Conservation (phyloP, 2,797 vertebrate species). For the Oceanodroma leucorhoa region DNA sequence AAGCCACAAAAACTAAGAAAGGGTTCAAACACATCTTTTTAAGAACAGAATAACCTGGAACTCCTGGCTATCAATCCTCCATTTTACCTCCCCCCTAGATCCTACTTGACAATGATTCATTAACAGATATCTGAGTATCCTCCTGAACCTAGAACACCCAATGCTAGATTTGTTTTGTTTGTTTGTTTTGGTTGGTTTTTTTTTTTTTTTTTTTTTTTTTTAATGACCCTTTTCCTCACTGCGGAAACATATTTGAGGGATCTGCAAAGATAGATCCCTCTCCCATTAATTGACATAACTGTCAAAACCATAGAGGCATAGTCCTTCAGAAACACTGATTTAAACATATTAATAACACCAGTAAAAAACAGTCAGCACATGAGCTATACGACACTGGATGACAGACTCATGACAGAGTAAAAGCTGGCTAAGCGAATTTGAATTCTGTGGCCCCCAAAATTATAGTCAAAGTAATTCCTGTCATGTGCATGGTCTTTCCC, state of each 20-base stretch:
- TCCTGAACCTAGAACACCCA: neutral
- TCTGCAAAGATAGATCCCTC: neutral
- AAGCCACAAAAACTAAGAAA: neutral
- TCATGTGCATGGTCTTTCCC: neutral
- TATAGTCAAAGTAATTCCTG: neutral
- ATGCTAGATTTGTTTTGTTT: neutral
- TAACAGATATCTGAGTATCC: neutral
- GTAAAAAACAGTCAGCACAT: neutral
- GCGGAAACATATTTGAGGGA: neutral
- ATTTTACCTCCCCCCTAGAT: neutral
- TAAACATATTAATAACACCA: neutral
- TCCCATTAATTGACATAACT: neutral
- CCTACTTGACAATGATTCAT: neutral
- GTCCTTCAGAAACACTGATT: neutral
- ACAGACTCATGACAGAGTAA: neutral
- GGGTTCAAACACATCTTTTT: neutral
- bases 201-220: neutral
- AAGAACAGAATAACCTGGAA: neutral
- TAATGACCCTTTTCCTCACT: neutral
- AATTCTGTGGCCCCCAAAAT: neutral
- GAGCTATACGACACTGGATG: neutral
- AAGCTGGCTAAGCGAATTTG: neutral
- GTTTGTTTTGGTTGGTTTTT: neutral
- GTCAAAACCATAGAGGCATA: neutral
- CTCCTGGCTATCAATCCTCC: neutral